phyloP scores from a whole-genome alignment of 1,140 invertebrate genomes.

The Lerema accius region DNA sequence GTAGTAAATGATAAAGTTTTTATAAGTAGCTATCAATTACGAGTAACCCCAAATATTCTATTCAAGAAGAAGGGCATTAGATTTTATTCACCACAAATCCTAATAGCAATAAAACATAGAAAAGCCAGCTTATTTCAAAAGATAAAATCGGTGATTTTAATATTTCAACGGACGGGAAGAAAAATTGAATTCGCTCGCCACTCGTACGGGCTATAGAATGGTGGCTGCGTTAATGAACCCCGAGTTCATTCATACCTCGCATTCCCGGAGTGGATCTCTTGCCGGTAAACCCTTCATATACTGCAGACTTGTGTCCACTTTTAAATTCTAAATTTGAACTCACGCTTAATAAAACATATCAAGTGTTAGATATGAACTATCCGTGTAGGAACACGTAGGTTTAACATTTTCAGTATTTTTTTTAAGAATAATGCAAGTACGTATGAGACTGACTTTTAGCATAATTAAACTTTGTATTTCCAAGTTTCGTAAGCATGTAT shows the following conservation, averaged over 20 bases:
- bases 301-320: conserved; percentile 13
- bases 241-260: conserved; percentile 15
- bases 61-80: not conserved
- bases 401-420: too few relatives aligned
- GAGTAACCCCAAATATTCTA: too few relatives aligned
- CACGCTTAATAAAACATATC: not conserved
- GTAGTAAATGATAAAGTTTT: too few relatives aligned
- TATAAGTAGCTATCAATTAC: too few relatives aligned
- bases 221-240: conserved; percentile 21
- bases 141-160: conserved; percentile 18
- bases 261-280: conserved; percentile 14
- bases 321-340: conserved; percentile 12
- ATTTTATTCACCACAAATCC: not conserved
- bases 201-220: conserved; percentile 26
- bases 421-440: too few relatives aligned
- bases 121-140: conserved; percentile 10
- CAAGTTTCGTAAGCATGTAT: too few relatives aligned
- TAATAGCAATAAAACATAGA: not conserved
- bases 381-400: too few relatives aligned
- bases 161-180: conserved; percentile 21
- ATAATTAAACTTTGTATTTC: too few relatives aligned
- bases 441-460: too few relatives aligned
- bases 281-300: conserved; percentile 10
- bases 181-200: conserved; percentile 4
- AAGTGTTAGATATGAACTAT: too few relatives aligned